These are phyloP conservation scores for Helobdella robusta DNA, from an alignment of 2,888 invertebrate species.

Conservation along the genomic window DNA sequence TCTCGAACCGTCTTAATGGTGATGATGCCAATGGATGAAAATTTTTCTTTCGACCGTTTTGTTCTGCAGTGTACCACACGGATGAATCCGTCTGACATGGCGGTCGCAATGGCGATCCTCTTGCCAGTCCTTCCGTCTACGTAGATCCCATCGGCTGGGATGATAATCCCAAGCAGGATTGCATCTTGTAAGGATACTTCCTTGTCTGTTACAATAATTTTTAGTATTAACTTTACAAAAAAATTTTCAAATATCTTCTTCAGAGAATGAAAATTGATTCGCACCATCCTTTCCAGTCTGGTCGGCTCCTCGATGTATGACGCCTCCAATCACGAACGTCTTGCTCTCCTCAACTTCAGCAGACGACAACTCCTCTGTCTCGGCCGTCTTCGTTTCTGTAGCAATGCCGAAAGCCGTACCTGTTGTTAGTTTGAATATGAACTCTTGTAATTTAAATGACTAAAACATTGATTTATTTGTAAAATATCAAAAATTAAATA, in stretches of 20 bases:
- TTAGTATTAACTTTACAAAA: no score
- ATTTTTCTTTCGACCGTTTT: constrained; percentile 40
- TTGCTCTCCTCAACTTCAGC: constrained; percentile 43
- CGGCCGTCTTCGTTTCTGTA: constrained; percentile 36
- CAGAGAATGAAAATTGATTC: no score
- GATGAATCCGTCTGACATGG: constrained; percentile 44
- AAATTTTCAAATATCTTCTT: no score
- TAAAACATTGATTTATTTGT: no score
- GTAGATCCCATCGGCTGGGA: constrained; percentile 30
- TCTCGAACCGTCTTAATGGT: constrained; percentile 44
- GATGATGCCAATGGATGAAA: constrained; percentile 45
- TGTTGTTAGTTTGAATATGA: no score
- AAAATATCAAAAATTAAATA: no score
- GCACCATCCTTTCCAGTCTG: no score
- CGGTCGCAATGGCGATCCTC: constrained; percentile 39
- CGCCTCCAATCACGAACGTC: constrained; percentile 39
- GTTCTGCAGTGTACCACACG: constrained; percentile 29
- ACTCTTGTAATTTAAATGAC: no score
- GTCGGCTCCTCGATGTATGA: constrained; percentile 60
- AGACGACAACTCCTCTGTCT: constrained; percentile 41
- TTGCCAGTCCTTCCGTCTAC: constrained; percentile 24
- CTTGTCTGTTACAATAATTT: no score
- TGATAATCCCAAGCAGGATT: constrained; percentile 31
- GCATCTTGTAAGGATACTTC: constrained; percentile 34
- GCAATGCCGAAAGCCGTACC: constrained; percentile 31